Evolutionary conservation across 2,797 vertebrate species (phyloP), one percentile per base, ranked within the genome.

Genomic region (Bradypus variegatus): DNA sequence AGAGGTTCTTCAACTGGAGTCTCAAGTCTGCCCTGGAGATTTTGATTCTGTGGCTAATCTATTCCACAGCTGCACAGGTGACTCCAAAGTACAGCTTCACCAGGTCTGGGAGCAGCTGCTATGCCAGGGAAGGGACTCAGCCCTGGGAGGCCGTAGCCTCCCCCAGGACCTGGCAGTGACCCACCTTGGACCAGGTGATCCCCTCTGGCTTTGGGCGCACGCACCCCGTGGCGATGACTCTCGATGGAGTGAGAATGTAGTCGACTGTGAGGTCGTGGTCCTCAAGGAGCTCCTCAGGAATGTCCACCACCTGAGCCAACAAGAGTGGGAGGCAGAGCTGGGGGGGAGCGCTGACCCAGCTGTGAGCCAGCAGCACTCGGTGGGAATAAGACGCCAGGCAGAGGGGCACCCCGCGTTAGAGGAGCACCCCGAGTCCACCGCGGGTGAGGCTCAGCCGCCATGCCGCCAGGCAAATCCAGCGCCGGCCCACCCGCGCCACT

Each of bases 231-330:
- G 97, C 87, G 91, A 99, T 98, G 36, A 98, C 97, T 96, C 98
- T 98, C 21, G 98, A 99, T 5, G 99, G 99, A 11, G 99, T 99
- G 78, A 99, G 98, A 95, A 99, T 98, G 91, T 98, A 99, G 97
- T 99, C 98, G 85, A 99, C 99, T 0, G 98, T 98, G 95, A 99
- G 97, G 96, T 99, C 99, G 13, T 99, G 98, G 69, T 97, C 98
- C 82, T 95, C 98, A 0, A 98, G 96, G 0, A 99, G 97, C 10
- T 97, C 97, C 88, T 99, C 98, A 21, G 98, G 98, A 93, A 99
- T 97, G 93, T 99, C 98, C 15, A 99, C 62, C 13, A 99, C 98
- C 99, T 99, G 85, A 12, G 21, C 58, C 67, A 1, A 55, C 10
- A 80, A 53, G 87, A 72, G 67, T 0, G 6, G 58, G 33, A n/a